Evolutionary conservation across 2,888 invertebrate species (phyloP).

Genomic region (Microdon myrmicae): DNA sequence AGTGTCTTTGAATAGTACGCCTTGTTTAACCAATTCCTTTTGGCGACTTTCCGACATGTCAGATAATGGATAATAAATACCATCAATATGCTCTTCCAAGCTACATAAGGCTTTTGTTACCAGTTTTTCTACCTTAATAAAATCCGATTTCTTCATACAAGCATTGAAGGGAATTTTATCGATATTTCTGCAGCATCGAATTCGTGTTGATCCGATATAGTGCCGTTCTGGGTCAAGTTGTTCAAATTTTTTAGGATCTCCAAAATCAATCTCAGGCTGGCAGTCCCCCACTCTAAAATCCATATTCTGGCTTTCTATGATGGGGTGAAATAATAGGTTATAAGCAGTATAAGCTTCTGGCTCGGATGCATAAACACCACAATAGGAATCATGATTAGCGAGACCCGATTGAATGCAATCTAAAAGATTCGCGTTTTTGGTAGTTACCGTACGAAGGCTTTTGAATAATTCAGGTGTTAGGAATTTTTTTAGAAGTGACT

Average conservation of each 20-base stretch:
- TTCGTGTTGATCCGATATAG: conserved; percentile 93
- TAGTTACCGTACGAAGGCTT: conserved; percentile 89
- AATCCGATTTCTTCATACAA: conserved; percentile 93
- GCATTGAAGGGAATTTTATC: conserved; percentile 98
- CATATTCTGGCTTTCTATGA: conserved; percentile 96
- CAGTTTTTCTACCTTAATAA: conserved; percentile 96
- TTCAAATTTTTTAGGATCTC: conserved; percentile 87
- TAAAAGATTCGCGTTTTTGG: conserved; percentile 84
- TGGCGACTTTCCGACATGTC: conserved; percentile 96
- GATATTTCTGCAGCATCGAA: conserved; percentile 94
- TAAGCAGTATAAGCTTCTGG: conserved; percentile 94
- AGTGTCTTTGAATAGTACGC: conserved; percentile 97
- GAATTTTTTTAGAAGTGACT: conserved; percentile 96
- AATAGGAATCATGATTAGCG: conserved; percentile 95
- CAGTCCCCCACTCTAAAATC: conserved; percentile 94
- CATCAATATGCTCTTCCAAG: conserved; percentile 88
- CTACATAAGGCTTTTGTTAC: conserved; percentile 83
- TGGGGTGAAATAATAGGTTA: conserved; percentile 92
- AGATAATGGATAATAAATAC: conserved; percentile 92
- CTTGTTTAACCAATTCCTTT: conserved; percentile 95
- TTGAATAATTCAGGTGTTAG: conserved; percentile 91
- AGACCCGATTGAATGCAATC: conserved; percentile 97
- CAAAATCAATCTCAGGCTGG: conserved; percentile 94
- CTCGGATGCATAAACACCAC: conserved; percentile 97
- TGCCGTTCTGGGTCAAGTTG: conserved; percentile 92